These are phyloP conservation scores for Dexiosoma caninum DNA, from an alignment of 2,888 invertebrate species.

Conservation along the genomic window DNA sequence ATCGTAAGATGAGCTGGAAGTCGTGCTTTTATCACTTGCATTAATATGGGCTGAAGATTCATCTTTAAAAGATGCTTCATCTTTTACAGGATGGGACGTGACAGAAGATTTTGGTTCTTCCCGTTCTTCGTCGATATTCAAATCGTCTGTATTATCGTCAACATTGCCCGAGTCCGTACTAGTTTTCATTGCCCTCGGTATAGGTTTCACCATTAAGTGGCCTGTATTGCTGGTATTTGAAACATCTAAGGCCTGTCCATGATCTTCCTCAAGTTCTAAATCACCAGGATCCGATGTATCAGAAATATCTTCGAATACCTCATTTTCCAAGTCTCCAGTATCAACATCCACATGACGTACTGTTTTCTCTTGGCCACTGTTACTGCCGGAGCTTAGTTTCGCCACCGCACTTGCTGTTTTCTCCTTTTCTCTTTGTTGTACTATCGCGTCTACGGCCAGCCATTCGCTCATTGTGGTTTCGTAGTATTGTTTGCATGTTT, in stretches of 20 bases:
- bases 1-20: constrained; percentile 77
- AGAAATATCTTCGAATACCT: constrained; percentile 80
- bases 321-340: constrained; percentile 80
- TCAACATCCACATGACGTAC: constrained; percentile 78
- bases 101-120: background rate
- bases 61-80: background rate
- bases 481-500: constrained; percentile 85
- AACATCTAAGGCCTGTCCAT: constrained; percentile 60
- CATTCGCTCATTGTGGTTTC: constrained; percentile 97
- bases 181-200: constrained; percentile 75
- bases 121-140: constrained; percentile 67
- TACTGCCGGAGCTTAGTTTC: constrained; percentile 88
- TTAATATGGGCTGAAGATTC: constrained; percentile 9
- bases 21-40: constrained; percentile 69
- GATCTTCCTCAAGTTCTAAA: constrained; percentile 73
- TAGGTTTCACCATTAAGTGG: constrained; percentile 71
- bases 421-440: constrained; percentile 88
- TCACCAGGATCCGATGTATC: constrained; percentile 79
- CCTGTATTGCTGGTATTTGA: constrained; percentile 39
- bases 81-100: background rate
- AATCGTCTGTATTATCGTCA: constrained; percentile 75
- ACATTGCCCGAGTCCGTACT: constrained; percentile 78
- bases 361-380: constrained; percentile 79
- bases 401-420: constrained; percentile 91
- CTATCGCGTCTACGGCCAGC: constrained; percentile 96